Conservation (phyloP, 1,140 invertebrate genomes). For the Cephus cinctus region DNA sequence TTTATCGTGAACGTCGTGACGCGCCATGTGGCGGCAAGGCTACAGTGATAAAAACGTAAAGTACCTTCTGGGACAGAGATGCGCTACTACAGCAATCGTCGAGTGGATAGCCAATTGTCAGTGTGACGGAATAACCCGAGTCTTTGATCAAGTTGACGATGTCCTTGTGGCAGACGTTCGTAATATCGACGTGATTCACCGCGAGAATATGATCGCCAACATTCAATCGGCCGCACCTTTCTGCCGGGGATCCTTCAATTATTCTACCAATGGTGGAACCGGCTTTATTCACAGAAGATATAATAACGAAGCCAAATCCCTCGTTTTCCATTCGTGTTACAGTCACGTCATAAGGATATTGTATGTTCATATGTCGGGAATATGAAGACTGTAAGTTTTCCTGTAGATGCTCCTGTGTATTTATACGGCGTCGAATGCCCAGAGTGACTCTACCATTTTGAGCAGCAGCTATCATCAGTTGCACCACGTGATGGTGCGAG, state of each 20-base stretch:
- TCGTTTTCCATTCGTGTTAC: constrained; percentile 90
- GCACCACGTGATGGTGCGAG: constrained; percentile 87
- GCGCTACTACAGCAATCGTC: constrained; percentile 57
- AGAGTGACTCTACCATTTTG: constrained; percentile 75
- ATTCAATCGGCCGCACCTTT: constrained; percentile 83
- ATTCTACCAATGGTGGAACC: constrained; percentile 94
- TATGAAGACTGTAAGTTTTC: constrained; percentile 41
- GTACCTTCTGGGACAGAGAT: constrained; percentile 50
- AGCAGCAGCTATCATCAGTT: constrained; percentile 82
- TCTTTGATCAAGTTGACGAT: constrained; percentile 95
- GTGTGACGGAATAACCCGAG: constrained; percentile 85
- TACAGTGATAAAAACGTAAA: constrained; percentile 1
- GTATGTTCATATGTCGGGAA: constrained; percentile 40
- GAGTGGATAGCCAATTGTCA: constrained; percentile 79
- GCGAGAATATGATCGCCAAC: constrained; percentile 95
- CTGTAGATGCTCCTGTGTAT: constrained; percentile 45
- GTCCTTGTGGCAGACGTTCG: constrained; percentile 91
- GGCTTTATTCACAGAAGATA: constrained; percentile 91
- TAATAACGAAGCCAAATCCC: constrained; percentile 98
- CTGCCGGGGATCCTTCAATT: constrained; percentile 93
- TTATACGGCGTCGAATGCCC: constrained; percentile 64
- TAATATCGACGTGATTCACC: constrained; percentile 92
- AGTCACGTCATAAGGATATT: constrained; percentile 81
- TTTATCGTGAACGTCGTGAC: no score
- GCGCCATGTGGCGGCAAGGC: no score